Base-by-base conservation (phyloP, 2,888 invertebrate species). In the Cylindroiulus punctatus region DNA sequence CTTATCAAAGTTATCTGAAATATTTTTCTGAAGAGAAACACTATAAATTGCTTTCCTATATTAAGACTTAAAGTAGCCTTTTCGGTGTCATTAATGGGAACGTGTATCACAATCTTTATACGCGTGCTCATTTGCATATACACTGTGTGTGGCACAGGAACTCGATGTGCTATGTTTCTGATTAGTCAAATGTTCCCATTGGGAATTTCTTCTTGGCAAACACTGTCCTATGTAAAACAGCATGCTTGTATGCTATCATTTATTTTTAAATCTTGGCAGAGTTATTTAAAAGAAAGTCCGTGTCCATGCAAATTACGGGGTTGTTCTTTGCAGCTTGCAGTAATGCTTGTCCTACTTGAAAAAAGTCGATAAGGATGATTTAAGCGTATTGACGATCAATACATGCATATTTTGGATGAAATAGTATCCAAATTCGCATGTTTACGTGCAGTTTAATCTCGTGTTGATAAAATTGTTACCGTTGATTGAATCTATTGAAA, bases 271-370 rank as follows among this genome's bases (percentile, higher is more conserved):
- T 65, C 22, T 22, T 65, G 65, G 65, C 65, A 22, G 26, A 22
- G 22, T 76, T 76, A 76, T 76, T 76, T 76, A 76, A 76, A 76
- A 76, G 76, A 76, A 65, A 22, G n/a, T n/a, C n/a, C n/a, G n/a
- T 17, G 14, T 30, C 14, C 10, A 3, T 26, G 14, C 44, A 44
- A 12, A 14, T 44, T 2, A 44, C 14, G 10, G 0, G 10, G 44
- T 8, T 44, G 36, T 44, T 10, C 10, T 44, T 44, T 44, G 10
- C 44, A 44, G 12, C 12, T 44, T 44, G 10, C 44, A 44, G 12
- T 44, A 44, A 10, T 44, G 8, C 44, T 44, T 12, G 8, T 5
- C 7, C 12, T 44, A 14, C 12, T 12, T 8, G 44, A 10, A 5
- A 44, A 1, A 44, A 44, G 44, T 44, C 44, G 44, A 44, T 44